phyloP scores from a whole-genome alignment of 2,113 vertebrate species.

The Tachysurus vachellii region DNA sequence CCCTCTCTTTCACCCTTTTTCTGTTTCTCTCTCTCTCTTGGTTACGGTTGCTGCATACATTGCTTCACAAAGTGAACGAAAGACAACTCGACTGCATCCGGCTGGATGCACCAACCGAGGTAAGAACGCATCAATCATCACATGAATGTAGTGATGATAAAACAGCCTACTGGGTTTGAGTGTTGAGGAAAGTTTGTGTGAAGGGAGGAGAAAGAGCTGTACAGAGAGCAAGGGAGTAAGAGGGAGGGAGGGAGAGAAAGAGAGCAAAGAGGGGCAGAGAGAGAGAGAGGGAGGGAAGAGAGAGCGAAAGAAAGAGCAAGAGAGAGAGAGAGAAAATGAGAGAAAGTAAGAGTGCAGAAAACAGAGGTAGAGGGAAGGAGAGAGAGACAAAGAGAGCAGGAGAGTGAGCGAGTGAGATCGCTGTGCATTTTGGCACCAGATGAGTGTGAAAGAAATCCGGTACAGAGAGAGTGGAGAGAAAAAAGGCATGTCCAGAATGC shows the following conservation, averaged over 20 bases:
- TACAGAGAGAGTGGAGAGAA: conserved; percentile 63
- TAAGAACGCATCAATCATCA: conserved; percentile 55
- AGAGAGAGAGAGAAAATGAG: rapidly evolving
- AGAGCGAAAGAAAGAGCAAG: not conserved
- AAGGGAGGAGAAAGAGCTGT: conserved; percentile 12
- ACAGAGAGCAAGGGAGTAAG: too few species aligned
- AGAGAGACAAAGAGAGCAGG: not conserved
- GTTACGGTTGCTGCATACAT: conserved; percentile 66
- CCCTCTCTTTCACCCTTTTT: conserved; percentile 43
- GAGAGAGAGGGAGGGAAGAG: not conserved
- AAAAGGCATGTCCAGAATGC: conserved; percentile 74
- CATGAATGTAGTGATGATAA: conserved; percentile 24
- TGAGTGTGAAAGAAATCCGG: conserved; percentile 68
- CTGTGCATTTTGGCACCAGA: conserved; percentile 72
- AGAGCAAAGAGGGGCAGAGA: not conserved
- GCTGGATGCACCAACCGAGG: conserved; percentile 65
- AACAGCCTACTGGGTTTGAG: conserved; percentile 34
- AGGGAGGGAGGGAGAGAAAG: not conserved
- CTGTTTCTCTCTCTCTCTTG: conserved; percentile 41
- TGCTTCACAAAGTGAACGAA: conserved; percentile 60
- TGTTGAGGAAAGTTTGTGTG: conserved; percentile 40
- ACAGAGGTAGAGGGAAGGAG: not conserved
- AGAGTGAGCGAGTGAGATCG: conserved; percentile 34
- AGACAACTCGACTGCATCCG: conserved; percentile 59
- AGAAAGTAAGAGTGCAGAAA: not conserved